Conservation (phyloP, 1,140 invertebrate species). For the Drosophila watanabei region DNA sequence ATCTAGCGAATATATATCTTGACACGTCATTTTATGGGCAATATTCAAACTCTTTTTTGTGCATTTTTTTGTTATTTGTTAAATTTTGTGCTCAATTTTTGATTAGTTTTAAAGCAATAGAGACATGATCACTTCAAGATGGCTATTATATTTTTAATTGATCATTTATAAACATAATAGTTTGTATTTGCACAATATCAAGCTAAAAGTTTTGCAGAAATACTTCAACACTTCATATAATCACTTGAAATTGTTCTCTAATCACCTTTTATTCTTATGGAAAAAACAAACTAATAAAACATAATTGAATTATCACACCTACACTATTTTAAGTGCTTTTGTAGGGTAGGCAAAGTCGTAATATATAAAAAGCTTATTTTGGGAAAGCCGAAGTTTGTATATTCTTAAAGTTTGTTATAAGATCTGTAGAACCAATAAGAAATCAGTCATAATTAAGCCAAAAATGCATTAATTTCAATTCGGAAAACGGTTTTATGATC, state of each 20-base stretch:
- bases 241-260: neutral
- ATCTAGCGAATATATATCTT: slow-evolving; percentile 17
- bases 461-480: neutral
- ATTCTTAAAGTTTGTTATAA: neutral
- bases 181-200: neutral
- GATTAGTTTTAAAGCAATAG: neutral
- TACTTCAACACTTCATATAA: neutral
- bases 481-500: too few relatives aligned
- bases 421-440: too few relatives aligned
- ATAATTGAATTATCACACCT: slow-evolving; percentile 2
- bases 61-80: neutral
- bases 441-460: neutral
- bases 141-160: neutral
- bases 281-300: neutral
- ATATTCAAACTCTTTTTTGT: slow-evolving; percentile 7
- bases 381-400: neutral
- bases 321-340: neutral
- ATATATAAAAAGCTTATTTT: neutral
- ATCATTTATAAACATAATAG: neutral
- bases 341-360: neutral
- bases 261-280: neutral
- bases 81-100: neutral
- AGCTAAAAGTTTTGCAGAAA: neutral
- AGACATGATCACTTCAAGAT: too few relatives aligned
- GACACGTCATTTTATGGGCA: slow-evolving; percentile 35